A percentile compares a stretch with the other conserved stretches of the same genome.
Evolutionary conservation across 1,140 invertebrate species (phyloP).

Genomic region (Capitella teleta): DNA sequence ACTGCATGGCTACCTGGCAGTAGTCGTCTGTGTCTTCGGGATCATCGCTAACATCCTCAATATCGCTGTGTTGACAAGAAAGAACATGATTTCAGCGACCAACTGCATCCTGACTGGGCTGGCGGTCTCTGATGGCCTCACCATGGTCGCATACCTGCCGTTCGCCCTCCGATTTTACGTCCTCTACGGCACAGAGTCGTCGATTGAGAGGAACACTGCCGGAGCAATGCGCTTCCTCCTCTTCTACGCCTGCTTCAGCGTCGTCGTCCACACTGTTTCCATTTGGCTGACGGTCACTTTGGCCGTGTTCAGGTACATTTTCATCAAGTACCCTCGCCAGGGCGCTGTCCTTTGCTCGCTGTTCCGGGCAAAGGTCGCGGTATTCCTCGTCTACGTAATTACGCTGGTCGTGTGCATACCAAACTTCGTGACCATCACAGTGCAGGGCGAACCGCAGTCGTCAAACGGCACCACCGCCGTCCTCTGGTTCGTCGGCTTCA

Average conservation of each 20-base stretch:
- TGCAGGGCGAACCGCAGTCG: constrained; percentile 28
- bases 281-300: constrained; percentile 86
- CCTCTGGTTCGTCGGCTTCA: constrained; percentile 46
- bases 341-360: constrained; percentile 58
- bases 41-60: constrained; percentile 78
- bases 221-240: constrained; percentile 25
- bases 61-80: constrained; percentile 75
- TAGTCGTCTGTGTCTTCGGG: constrained; percentile 73
- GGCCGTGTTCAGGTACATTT: constrained; percentile 62
- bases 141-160: constrained; percentile 52
- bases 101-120: constrained; percentile 73
- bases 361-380: constrained; percentile 58
- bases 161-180: constrained; percentile 33
- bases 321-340: constrained; percentile 29
- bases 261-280: constrained; percentile 80
- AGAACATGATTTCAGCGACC: constrained; percentile 67
- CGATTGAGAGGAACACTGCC: constrained; percentile 18
- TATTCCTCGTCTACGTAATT: constrained; percentile 58
- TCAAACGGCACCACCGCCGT: not conserved
- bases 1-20: constrained; percentile 58
- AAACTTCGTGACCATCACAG: constrained; percentile 58
- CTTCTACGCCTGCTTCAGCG: constrained; percentile 51
- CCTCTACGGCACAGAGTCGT: constrained; percentile 19
- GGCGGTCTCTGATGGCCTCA: constrained; percentile 71
- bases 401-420: constrained; percentile 67